These are phyloP conservation scores for Drosophila robusta DNA, from an alignment of 2,888 invertebrate genomes.

Conservation along the genomic window DNA sequence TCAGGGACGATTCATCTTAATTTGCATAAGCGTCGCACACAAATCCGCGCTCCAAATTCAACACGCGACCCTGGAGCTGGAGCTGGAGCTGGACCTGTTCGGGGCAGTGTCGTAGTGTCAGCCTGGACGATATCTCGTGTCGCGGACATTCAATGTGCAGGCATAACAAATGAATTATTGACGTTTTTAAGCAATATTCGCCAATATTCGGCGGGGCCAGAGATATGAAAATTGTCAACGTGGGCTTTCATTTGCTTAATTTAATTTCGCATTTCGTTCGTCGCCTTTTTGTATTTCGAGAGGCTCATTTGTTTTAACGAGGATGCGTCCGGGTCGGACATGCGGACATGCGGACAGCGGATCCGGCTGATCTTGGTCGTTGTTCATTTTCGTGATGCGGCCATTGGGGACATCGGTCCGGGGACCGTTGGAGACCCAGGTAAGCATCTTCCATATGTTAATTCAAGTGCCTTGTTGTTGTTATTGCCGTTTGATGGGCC, in stretches of 20 bases:
- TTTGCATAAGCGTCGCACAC: constrained; percentile 73
- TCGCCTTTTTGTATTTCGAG: constrained; percentile 65
- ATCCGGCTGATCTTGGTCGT: constrained; percentile 56
- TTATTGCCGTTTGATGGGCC: constrained; percentile 38
- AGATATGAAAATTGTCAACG: constrained; percentile 82
- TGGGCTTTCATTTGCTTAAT: constrained; percentile 82
- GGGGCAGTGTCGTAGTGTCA: constrained; percentile 2
- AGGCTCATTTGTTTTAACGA: constrained; percentile 69
- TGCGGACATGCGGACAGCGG: constrained; percentile 14
- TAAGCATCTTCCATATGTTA: constrained; percentile 73
- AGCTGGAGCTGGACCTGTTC: constrained; percentile 11
- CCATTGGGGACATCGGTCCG: constrained; percentile 34
- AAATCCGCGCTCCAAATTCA: constrained; percentile 76
- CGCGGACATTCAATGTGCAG: constrained; percentile 84
- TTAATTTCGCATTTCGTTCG: constrained; percentile 67
- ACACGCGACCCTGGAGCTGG: constrained; percentile 56
- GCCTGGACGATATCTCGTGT: constrained; percentile 77
- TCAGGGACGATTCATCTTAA: constrained; percentile 57
- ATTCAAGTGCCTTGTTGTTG: constrained; percentile 50
- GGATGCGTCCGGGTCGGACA: constrained; percentile 44
- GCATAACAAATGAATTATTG: constrained; percentile 85
- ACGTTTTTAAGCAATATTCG: constrained; percentile 85
- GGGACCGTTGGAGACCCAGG: constrained; percentile 52
- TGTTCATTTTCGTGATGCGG: constrained; percentile 68
- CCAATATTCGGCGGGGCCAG: constrained; percentile 73